Conservation (phyloP, 2,888 invertebrate genomes). For the Cosmia pyralina region DNA sequence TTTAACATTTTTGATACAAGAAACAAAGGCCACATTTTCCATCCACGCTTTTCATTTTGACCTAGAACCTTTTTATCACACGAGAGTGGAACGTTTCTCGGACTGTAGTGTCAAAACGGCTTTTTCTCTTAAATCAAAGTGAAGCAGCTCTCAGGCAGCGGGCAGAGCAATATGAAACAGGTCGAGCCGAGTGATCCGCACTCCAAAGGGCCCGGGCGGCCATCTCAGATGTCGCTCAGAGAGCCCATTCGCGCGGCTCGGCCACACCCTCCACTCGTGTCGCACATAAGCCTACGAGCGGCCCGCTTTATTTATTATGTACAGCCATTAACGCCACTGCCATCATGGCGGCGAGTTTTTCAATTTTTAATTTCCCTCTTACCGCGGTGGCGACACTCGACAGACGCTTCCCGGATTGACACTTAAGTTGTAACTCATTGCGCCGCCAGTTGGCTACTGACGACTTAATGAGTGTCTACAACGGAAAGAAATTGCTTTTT, state of each 20-base stretch:
- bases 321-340: conserved; percentile 89
- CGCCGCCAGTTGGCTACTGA: conserved; percentile 65
- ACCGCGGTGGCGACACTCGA: conserved; percentile 79
- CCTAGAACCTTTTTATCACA: conserved; percentile 73
- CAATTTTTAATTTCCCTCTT: conserved; percentile 90
- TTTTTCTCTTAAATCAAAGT: conserved; percentile 89
- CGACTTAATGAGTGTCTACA: conserved; percentile 75
- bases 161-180: conserved; percentile 89
- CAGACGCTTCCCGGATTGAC: conserved; percentile 83
- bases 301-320: conserved; percentile 90
- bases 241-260: conserved; percentile 88
- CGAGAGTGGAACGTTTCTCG: conserved; percentile 72
- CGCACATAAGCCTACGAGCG: conserved; percentile 88
- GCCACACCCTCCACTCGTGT: conserved; percentile 89
- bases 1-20: conserved; percentile 54
- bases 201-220: conserved; percentile 87
- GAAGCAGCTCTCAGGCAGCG: conserved; percentile 86
- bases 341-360: conserved; percentile 89
- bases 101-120: conserved; percentile 83
- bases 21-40: conserved; percentile 62
- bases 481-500: conserved; percentile 66
- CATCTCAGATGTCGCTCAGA: conserved; percentile 89
- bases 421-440: conserved; percentile 83
- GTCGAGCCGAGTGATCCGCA: conserved; percentile 85
- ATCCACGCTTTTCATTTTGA: conserved; percentile 71